Conservation (phyloP, 2,888 invertebrate genomes). For the Eudemis profundana region DNA sequence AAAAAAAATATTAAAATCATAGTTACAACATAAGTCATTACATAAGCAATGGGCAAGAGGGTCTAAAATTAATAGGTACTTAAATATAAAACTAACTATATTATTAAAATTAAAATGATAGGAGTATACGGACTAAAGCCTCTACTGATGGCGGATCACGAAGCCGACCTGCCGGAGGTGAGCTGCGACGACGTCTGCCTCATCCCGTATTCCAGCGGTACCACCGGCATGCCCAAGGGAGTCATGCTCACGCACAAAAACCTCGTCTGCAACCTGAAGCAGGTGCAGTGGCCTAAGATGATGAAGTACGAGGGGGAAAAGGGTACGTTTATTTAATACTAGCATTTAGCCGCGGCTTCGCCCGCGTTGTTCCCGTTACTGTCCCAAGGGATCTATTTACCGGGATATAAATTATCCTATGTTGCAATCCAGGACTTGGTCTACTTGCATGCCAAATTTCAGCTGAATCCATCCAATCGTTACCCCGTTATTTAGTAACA, state of each 20-base stretch:
- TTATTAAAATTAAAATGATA: conserved; percentile 58
- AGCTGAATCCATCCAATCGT: too few relatives aligned
- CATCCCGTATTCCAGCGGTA: conserved; percentile 88
- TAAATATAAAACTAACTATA: background rate
- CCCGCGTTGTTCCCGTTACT: too few relatives aligned
- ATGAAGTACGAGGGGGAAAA: conserved; percentile 75
- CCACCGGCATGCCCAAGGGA: conserved; percentile 93
- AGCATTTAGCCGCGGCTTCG: too few relatives aligned
- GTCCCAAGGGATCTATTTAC: too few relatives aligned
- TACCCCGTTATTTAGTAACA: too few relatives aligned
- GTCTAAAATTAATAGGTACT: too few relatives aligned
- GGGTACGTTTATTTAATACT: conserved; percentile 59
- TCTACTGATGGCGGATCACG: conserved; percentile 74
- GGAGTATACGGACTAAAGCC: conserved; percentile 78
- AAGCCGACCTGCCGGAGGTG: conserved; percentile 73
- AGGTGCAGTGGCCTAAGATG: conserved; percentile 74
- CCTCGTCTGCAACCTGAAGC: conserved; percentile 84
- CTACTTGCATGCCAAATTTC: too few relatives aligned
- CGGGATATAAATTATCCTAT: too few relatives aligned
- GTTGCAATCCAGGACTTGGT: too few relatives aligned
- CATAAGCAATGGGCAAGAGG: too few relatives aligned
- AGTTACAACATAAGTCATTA: too few relatives aligned
- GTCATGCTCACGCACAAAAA: conserved; percentile 90
- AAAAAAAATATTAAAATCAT: too few relatives aligned
- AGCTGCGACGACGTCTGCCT: conserved; percentile 82